phyloP scores from a whole-genome alignment of 2,797 vertebrate genomes.

The Anas bernieri region DNA sequence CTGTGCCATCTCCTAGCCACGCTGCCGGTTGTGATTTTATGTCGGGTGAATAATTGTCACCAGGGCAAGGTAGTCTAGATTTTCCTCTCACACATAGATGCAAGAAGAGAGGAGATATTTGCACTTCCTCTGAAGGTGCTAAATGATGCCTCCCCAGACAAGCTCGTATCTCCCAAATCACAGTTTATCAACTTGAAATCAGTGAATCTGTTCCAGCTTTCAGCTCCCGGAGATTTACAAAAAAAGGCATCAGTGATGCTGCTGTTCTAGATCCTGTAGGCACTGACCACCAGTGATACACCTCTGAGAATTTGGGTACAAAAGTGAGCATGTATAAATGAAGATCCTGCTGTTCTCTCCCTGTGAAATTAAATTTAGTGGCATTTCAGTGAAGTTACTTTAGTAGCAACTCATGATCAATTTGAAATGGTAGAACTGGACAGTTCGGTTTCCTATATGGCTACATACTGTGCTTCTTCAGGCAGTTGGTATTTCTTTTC shows the following conservation, averaged over 20 bases:
- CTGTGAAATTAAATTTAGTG: background rate
- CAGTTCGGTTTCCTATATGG: background rate
- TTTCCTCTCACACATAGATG: background rate
- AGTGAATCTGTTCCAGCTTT: background rate
- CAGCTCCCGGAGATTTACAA: background rate
- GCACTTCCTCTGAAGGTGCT: background rate
- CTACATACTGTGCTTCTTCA: background rate
- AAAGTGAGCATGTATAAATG: background rate
- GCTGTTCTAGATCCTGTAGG: background rate
- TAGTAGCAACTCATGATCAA: background rate
- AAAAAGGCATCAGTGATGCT: background rate
- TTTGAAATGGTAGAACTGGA: background rate
- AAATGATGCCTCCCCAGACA: background rate
- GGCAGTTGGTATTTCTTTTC: slow-evolving; percentile 29
- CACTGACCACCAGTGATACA: background rate
- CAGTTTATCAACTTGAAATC: background rate
- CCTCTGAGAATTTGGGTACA: background rate
- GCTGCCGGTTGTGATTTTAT: background rate
- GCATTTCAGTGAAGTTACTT: background rate
- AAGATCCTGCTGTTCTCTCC: background rate
- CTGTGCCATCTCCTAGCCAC: background rate
- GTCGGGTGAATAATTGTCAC: background rate
- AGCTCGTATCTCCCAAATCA: background rate
- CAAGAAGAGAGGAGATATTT: background rate
- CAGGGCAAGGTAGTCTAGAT: background rate